Evolutionary conservation across 2,113 vertebrate species (phyloP).

Genomic region (Onychostoma macrolepis): DNA sequence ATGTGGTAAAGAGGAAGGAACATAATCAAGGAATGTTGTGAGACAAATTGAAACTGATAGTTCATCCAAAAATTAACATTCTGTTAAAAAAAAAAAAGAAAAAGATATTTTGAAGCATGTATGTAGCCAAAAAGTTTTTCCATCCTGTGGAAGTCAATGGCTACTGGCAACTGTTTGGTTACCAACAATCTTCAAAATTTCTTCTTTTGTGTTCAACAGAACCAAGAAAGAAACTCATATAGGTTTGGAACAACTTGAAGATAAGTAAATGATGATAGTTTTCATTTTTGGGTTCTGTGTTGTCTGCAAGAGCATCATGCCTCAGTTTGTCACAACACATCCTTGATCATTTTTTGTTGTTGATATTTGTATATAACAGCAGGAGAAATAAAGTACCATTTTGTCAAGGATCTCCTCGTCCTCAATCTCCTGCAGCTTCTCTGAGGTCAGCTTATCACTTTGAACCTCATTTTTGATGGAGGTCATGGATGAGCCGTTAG

Average conservation of each 20-base stretch:
- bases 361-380: neutral
- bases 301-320: neutral
- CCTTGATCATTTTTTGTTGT: neutral
- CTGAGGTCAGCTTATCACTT: constrained; percentile 74
- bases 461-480: constrained; percentile 65
- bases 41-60: neutral
- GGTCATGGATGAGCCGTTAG: constrained; percentile 74
- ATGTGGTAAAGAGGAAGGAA: neutral
- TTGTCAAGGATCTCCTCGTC: constrained; percentile 93
- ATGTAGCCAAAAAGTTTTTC: neutral
- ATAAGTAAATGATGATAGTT: neutral
- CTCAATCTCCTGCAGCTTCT: constrained; percentile 87
- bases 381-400: constrained; percentile 80
- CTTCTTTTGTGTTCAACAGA: no score
- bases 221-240: no score
- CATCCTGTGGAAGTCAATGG: no score
- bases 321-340: neutral
- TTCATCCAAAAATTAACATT: no score
- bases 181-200: neutral
- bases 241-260: no score
- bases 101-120: no score
- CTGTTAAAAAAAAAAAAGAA: no score
- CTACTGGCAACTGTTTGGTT: neutral
- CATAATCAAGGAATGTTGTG: neutral
- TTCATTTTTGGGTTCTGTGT: neutral